Conservation (phyloP, 2,888 invertebrate genomes). For the Chymomyza procnemis region DNA sequence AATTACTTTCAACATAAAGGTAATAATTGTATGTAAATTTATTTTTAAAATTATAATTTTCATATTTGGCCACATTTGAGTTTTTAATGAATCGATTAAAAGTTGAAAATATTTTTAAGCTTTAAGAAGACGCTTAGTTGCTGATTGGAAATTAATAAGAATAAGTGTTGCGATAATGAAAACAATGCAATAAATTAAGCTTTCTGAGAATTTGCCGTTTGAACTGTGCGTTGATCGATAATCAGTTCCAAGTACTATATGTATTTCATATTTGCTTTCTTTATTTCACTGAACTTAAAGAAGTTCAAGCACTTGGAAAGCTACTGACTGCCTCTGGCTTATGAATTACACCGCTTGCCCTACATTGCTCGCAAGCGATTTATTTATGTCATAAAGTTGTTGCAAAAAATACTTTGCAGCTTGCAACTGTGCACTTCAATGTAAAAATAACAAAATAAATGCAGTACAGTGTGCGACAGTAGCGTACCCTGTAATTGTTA, state of each 20-base stretch:
- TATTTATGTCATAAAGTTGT: conserved; percentile 64
- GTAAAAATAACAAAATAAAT: conserved; percentile 29
- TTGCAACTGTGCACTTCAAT: conserved; percentile 16
- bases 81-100: too few relatives aligned
- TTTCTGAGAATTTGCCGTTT: too few relatives aligned
- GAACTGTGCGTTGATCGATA: too few relatives aligned
- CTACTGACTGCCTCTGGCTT: background rate
- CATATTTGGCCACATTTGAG: background rate
- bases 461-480: background rate
- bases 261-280: conserved; percentile 18
- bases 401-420: conserved; percentile 15
- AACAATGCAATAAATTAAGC: too few relatives aligned
- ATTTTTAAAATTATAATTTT: background rate
- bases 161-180: too few relatives aligned
- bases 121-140: too few relatives aligned
- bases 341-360: background rate
- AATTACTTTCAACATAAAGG: background rate
- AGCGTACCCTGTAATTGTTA: too few relatives aligned
- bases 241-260: too few relatives aligned
- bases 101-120: too few relatives aligned
- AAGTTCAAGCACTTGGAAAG: background rate
- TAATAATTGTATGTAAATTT: background rate
- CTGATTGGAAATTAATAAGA: too few relatives aligned
- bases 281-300: conserved; percentile 34
- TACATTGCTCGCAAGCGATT: conserved; percentile 30